Conservation (phyloP, 2,888 invertebrate species). For the Heliconius ethilla region DNA sequence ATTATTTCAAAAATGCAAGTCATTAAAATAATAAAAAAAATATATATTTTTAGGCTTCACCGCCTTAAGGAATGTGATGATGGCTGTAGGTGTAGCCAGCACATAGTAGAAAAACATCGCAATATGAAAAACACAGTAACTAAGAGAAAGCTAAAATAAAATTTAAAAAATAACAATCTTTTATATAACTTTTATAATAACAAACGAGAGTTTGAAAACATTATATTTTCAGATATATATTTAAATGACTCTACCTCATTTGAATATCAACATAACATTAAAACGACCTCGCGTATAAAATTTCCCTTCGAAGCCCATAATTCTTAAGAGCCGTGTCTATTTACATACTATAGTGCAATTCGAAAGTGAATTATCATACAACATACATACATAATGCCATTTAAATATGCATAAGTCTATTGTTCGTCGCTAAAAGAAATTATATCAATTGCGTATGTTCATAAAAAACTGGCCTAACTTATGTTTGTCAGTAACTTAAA, state of each 20-base stretch:
- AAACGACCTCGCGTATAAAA: background rate
- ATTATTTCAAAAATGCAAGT: too few relatives aligned
- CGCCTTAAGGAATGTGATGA: too few relatives aligned
- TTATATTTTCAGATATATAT: background rate
- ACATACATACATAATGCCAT: slow-evolving; percentile 7
- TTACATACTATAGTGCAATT: background rate
- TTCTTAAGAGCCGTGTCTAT: background rate
- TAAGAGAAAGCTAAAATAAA: background rate
- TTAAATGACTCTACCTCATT: background rate
- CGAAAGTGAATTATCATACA: slow-evolving; percentile 29
- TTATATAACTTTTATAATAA: slow-evolving; percentile 5
- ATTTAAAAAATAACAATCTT: background rate
- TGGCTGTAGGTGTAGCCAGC: too few relatives aligned
- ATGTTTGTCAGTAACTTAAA: background rate
- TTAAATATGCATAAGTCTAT: slow-evolving; percentile 37
- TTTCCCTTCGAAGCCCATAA: slow-evolving; percentile 4
- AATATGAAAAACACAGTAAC: background rate
- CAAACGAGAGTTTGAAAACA: background rate
- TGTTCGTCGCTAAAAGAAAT: slow-evolving; percentile 41
- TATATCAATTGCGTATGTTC: slow-evolving; percentile 27
- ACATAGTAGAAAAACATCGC: background rate
- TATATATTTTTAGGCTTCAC: too few relatives aligned
- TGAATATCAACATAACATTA: background rate
- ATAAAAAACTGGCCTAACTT: background rate
- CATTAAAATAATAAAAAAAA: too few relatives aligned